phyloP scores from a whole-genome alignment of 2,888 invertebrate genomes.

The Pinctada fucata region DNA sequence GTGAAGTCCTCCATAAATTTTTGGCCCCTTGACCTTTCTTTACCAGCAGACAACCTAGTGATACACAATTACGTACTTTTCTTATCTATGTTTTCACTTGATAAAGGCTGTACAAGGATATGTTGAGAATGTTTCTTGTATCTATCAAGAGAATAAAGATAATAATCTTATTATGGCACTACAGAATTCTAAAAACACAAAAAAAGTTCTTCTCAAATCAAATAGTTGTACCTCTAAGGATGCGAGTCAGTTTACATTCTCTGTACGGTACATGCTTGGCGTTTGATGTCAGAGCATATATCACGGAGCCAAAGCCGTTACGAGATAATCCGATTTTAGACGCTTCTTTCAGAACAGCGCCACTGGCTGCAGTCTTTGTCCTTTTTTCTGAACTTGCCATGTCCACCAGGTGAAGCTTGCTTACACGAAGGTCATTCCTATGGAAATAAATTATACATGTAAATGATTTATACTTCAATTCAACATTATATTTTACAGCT shows the following conservation, averaged over 20 bases:
- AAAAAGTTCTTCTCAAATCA: too few relatives aligned
- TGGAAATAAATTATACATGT: too few relatives aligned
- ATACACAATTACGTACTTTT: too few relatives aligned
- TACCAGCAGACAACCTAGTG: too few relatives aligned
- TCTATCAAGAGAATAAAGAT: too few relatives aligned
- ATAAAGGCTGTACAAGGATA: too few relatives aligned
- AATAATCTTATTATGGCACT: too few relatives aligned
- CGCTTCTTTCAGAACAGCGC: not conserved
- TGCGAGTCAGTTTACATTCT: not conserved
- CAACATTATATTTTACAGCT: too few relatives aligned
- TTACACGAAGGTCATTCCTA: not conserved
- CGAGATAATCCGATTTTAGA: not conserved
- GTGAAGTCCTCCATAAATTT: conserved; percentile 4
- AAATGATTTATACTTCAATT: too few relatives aligned
- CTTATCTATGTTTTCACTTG: too few relatives aligned
- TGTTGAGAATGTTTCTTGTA: too few relatives aligned
- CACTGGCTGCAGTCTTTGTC: not conserved
- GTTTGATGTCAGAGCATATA: not conserved
- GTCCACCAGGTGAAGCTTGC: not conserved
- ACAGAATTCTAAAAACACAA: too few relatives aligned
- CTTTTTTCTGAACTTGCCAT: not conserved
- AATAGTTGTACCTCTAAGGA: not conserved
- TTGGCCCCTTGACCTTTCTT: not conserved
- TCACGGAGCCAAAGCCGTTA: not conserved
- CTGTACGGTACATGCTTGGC: not conserved